Conservation (phyloP, 1,140 invertebrate species). For the Bombus impatiens region DNA sequence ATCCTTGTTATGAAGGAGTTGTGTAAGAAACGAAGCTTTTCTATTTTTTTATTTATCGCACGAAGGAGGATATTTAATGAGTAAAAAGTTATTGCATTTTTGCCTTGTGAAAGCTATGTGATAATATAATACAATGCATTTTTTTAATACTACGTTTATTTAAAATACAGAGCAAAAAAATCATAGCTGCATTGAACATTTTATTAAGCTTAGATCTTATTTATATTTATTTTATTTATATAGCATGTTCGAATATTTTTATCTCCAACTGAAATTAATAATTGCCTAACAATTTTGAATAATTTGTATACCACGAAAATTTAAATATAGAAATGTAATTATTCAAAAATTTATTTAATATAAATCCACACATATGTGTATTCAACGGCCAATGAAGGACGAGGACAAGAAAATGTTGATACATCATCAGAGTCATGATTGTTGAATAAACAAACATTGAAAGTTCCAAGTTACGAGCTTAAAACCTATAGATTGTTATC, state of each 20-base stretch:
- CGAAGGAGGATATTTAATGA: no score
- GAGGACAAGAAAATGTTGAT: neutral
- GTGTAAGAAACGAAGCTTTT: neutral
- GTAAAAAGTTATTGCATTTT: no score
- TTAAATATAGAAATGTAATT: neutral
- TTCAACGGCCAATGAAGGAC: neutral
- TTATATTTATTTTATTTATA: neutral
- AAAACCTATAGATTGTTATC: constrained; percentile 8
- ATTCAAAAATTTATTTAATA: no score
- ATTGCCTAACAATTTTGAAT: neutral
- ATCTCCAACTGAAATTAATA: neutral
- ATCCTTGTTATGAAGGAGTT: neutral
- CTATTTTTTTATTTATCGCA: no score
- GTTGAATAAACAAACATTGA: neutral
- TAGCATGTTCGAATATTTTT: neutral
- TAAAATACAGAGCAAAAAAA: neutral
- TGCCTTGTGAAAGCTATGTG: no score
- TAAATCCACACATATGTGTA: neutral
- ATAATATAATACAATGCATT: no score
- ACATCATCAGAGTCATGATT: neutral
- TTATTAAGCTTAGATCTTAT: neutral
- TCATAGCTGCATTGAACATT: neutral
- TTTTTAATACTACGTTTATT: neutral
- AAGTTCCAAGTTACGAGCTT: neutral
- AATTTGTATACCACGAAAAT: neutral